A percentile compares a stretch with the other conserved stretches of the same genome.
These are phyloP conservation scores for Prionailurus bengalensis DNA, from an alignment of 2,113 vertebrate genomes.

Conservation along the genomic window DNA sequence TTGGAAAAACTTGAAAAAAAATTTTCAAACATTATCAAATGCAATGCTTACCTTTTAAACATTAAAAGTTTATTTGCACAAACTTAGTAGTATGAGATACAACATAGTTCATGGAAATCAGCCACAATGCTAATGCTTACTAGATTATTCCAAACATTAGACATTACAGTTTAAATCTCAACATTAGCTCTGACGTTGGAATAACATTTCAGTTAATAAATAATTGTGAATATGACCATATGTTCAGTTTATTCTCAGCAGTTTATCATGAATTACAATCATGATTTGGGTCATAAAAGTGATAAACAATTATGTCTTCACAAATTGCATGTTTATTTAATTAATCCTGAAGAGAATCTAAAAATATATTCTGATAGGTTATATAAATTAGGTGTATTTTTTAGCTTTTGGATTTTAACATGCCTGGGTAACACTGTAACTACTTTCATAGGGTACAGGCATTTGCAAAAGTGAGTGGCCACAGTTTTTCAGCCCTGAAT, in stretches of 20 bases:
- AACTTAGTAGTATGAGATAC: slow-evolving; percentile 75
- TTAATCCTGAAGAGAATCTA: slow-evolving; percentile 78
- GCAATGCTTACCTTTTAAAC: slow-evolving; percentile 1
- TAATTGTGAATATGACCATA: slow-evolving; percentile 77
- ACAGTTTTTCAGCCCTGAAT: slow-evolving; percentile 57
- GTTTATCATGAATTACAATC: slow-evolving; percentile 81
- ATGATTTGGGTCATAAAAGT: slow-evolving; percentile 71
- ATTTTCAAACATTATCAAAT: slow-evolving; percentile 62
- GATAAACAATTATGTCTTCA: slow-evolving; percentile 75
- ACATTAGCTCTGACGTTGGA: slow-evolving; percentile 79
- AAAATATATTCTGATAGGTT: slow-evolving; percentile 42
- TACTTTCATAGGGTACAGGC: slow-evolving; percentile 41
- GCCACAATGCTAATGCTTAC: slow-evolving; percentile 77
- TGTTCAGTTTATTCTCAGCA: slow-evolving; percentile 74
- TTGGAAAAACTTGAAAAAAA: neutral
- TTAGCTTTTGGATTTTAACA: slow-evolving; percentile 60
- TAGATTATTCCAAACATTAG: slow-evolving; percentile 84
- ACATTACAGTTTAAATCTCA: slow-evolving; percentile 74
- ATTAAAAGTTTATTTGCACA: slow-evolving; percentile 85
- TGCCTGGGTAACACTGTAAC: slow-evolving; percentile 51
- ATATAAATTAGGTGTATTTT: slow-evolving; percentile 55
- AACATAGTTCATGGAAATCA: slow-evolving; percentile 73
- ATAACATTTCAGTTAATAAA: slow-evolving; percentile 82
- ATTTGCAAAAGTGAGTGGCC: slow-evolving; percentile 53
- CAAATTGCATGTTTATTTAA: slow-evolving; percentile 62